Conservation (phyloP, 1,140 invertebrate species). For the Melitaea cinxia region DNA sequence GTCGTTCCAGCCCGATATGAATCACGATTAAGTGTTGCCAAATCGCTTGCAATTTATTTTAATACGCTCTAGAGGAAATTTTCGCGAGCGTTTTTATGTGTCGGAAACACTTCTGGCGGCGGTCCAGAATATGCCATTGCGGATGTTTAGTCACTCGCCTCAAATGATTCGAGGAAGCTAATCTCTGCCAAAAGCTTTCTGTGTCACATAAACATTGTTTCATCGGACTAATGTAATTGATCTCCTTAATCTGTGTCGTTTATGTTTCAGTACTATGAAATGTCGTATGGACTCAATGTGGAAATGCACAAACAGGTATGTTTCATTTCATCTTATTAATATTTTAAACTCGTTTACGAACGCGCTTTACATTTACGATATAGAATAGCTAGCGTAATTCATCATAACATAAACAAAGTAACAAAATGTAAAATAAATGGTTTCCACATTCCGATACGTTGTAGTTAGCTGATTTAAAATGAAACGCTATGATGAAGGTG, state of each 20-base stretch:
- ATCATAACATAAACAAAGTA: slow-evolving; percentile 7
- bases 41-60: slow-evolving; percentile 81
- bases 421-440: slow-evolving; percentile 34
- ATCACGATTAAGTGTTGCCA: slow-evolving; percentile 81
- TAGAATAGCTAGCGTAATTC: too few species aligned
- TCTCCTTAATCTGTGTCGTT: slow-evolving; percentile 63
- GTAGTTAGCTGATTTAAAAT: slow-evolving; percentile 27
- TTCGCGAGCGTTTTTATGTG: slow-evolving; percentile 78
- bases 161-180: slow-evolving; percentile 75
- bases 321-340: slow-evolving; percentile 39
- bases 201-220: slow-evolving; percentile 63
- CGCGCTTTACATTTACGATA: background rate
- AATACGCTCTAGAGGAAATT: slow-evolving; percentile 79
- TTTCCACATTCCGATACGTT: slow-evolving; percentile 47
- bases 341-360: too few species aligned
- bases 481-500: slow-evolving; percentile 48
- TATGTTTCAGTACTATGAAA: slow-evolving; percentile 99
- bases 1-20: slow-evolving; percentile 73
- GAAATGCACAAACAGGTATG: slow-evolving; percentile 99
- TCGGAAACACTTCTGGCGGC: slow-evolving; percentile 77
- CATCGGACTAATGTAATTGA: slow-evolving; percentile 58
- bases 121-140: slow-evolving; percentile 67
- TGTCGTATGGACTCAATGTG: slow-evolving; percentile 99
- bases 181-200: slow-evolving; percentile 71
- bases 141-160: slow-evolving; percentile 79